Evolutionary conservation across 2,888 invertebrate genomes (phyloP).

Genomic region (Ormyrus labotus): DNA sequence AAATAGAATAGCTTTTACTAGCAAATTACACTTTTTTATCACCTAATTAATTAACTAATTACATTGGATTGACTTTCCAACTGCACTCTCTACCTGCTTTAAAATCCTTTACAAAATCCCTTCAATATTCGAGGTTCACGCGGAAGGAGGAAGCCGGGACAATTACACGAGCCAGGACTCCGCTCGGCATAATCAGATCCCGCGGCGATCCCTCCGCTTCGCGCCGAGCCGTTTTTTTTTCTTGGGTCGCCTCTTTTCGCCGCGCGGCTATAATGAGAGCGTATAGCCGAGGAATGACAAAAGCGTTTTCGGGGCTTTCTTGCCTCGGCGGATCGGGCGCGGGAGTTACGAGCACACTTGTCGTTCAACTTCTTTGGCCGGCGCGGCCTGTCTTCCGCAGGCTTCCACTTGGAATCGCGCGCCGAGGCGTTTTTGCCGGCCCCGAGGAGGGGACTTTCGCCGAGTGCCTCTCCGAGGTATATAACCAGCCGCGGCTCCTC

Average conservation of each 20-base stretch:
- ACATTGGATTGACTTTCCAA: no score
- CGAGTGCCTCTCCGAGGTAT: no score
- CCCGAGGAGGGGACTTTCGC: not conserved
- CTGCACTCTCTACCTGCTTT: no score
- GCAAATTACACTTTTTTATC: no score
- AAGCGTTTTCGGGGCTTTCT: constrained; percentile 10
- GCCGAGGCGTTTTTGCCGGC: not conserved
- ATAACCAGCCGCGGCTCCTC: not conserved
- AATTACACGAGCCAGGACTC: constrained; percentile 6
- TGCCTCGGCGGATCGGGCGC: not conserved
- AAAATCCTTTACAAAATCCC: no score
- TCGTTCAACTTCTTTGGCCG: constrained; percentile 5
- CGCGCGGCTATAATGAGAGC: constrained; percentile 30
- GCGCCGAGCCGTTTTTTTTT: constrained; percentile 5
- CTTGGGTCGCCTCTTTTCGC: not conserved
- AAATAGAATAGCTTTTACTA: no score
- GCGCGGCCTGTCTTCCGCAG: not conserved
- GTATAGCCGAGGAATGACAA: constrained; percentile 11
- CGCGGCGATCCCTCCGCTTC: constrained; percentile 8
- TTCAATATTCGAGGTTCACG: no score
- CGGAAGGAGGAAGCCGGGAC: constrained; percentile 1
- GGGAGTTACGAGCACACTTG: no score
- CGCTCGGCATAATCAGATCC: constrained; percentile 38
- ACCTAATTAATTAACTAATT: no score
- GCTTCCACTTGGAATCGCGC: not conserved